Base-by-base conservation (phyloP, 1,140 invertebrate genomes). In the Calliopsis andreniformis region DNA sequence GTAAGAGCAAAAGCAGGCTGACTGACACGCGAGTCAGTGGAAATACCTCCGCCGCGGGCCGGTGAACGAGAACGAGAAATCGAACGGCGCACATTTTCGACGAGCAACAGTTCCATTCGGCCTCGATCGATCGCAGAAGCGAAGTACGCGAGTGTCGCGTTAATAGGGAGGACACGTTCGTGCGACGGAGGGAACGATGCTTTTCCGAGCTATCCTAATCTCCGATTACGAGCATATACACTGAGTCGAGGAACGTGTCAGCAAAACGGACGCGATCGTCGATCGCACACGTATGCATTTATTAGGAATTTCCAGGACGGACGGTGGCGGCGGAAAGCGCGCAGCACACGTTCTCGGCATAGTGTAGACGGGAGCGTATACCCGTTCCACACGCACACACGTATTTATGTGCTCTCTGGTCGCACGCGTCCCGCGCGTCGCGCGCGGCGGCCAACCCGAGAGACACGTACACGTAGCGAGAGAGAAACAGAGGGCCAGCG, bases 271-370 rank as follows among this genome's bases (percentile, higher is more conserved):
- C 25, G 25, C 32, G 32, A 72, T 64, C 32, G 69, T 42, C 12
- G 69, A 71, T 71, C 69, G 71, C 63, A 56, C 45, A 56, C 72
- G 64, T 76, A 59, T 59, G 64, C 73, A 67, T 76, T 76, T 68
- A 69, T 76, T 67, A 68, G 66, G 43, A 76, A 76, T 32, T 76
- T 42, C 39, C 64, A 59, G 64, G 32, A 68, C 53, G 72, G 55
- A 58, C 39, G 51, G 25, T 59, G 43, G 64, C 71, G 59, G 45
- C 71, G 55, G 39, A 58, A 67, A 58, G 43, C 64, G 25, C 25
- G 61, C 14, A 59, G 55, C 55, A 61, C 73, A 61, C 73, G 66
- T 69, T 76, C n/a, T n/a, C 35, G 51, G 55, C 55, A 69, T 69
- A 69, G 32, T n/a, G 49, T 64, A 56, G 20, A 61, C 55, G 49